phyloP scores from a whole-genome alignment of 2,113 vertebrate genomes.

The Riparia riparia region DNA sequence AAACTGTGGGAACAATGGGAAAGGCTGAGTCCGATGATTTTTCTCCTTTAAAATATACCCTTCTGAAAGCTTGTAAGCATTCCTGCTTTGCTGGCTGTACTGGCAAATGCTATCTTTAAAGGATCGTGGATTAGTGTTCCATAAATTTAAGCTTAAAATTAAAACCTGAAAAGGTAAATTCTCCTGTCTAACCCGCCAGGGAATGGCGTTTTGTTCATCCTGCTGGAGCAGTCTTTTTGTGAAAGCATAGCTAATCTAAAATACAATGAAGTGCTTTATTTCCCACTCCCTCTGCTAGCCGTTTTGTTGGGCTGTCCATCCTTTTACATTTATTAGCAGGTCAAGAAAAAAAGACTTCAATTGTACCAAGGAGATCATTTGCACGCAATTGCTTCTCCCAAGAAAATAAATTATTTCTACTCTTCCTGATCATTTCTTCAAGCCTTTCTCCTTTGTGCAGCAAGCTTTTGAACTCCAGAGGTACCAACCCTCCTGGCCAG shows the following conservation, averaged over 20 bases:
- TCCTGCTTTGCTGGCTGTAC: not conserved
- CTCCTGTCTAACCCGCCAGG: not conserved
- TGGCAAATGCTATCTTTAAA: constrained; percentile 13
- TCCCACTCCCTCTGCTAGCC: not conserved
- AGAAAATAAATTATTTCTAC: not conserved
- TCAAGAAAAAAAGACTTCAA: not conserved
- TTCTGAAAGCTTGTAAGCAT: not conserved
- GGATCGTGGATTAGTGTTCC: not conserved
- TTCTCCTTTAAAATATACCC: not conserved
- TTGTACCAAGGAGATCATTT: not conserved
- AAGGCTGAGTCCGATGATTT: not conserved
- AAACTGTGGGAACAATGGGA: not conserved
- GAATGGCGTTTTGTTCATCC: constrained; percentile 3
- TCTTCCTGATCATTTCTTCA: not conserved
- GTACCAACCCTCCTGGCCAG: not conserved
- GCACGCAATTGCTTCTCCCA: not conserved
- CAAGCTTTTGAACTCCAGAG: not conserved
- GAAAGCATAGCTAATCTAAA: not conserved
- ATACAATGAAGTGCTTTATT: not conserved
- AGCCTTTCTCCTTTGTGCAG: not conserved
- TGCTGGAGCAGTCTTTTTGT: not conserved
- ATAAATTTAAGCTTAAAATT: constrained; percentile 53
- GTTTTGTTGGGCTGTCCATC: not conserved
- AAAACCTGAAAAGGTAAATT: constrained; percentile 43
- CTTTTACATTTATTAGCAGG: not conserved